Base-by-base conservation (phyloP, 2,113 vertebrate species). In the Gadus macrocephalus region DNA sequence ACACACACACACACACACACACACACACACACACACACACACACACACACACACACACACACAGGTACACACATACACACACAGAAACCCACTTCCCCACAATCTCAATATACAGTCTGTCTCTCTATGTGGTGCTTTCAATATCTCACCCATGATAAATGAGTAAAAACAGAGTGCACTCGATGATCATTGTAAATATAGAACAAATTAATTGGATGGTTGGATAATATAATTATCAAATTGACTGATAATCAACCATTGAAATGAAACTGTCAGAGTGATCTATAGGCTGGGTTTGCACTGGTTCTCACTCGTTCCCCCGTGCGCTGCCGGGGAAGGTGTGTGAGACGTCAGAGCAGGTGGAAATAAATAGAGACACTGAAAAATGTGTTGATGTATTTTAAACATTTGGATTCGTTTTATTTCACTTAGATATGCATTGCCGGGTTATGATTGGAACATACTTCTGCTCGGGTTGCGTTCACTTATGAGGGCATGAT, bases 251-350 rank as follows among this genome's bases (percentile, higher is more conserved):
- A 91, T 90, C 88, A 89, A 79, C 79, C 86, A 83, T 87, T 84
- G 80, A 79, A 91, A 92, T 91, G 87, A 90, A 91, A 89, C 85
- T 92, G 89, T 90, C 90, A 90, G 73, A 80, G 89, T 92, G 89
- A 92, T 90, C 82, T 91, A 92, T 89, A 69, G 86, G 53, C 76
- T 76, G 83, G 85, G 81, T 7, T 35, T 35, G 31, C 31, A 35
- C 31, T 35, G 4, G 31, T 35, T 35, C 31, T 35, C 31, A 35
- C 31, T 5, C 6, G 31, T 25, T 25, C 25, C 2, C 76, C 70
- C 75, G 67, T 42, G 76, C 67, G 78, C 71, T 84, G 76, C 67
- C 59, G 71, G 42, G 31, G 60, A 76, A 80, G 76, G 78, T 62
- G 62, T 35, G 31, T 4, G 6, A 35, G 31, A 35, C 4, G 31